A percentile compares a stretch with the other conserved stretches of the same genome.
Evolutionary conservation across 2,797 vertebrate species (phyloP).

Genomic region (Tokudaia muenninki): DNA sequence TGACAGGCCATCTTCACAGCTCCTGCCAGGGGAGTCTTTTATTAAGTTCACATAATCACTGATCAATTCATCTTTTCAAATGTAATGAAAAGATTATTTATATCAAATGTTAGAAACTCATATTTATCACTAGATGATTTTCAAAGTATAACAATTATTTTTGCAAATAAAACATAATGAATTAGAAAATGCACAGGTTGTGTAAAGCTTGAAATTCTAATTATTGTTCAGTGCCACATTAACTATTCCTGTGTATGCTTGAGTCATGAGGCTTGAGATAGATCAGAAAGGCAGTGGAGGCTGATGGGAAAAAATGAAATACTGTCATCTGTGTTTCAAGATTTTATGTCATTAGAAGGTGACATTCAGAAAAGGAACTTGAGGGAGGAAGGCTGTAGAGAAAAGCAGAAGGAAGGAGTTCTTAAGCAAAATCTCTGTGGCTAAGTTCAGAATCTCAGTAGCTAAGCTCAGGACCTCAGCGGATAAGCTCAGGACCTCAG

Average conservation of each 20-base stretch:
- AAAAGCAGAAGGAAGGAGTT: not conserved
- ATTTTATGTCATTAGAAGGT: not conserved
- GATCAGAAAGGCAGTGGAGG: not conserved
- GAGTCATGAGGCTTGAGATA: constrained; percentile 40
- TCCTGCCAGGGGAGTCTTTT: not conserved
- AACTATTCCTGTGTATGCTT: constrained; percentile 6
- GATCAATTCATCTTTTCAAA: constrained; percentile 46
- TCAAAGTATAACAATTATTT: constrained; percentile 8
- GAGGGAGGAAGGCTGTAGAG: not conserved
- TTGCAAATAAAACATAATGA: constrained; percentile 41
- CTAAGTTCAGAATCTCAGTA: not conserved
- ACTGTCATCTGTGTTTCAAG: not conserved
- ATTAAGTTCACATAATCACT: not conserved
- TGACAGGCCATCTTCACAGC: not conserved
- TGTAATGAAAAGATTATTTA: constrained; percentile 1
- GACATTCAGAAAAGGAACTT: not conserved
- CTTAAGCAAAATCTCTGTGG: not conserved
- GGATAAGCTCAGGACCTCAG: too few relatives aligned
- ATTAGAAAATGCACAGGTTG: constrained; percentile 33
- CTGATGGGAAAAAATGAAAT: constrained; percentile 20
- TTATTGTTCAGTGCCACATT: not conserved
- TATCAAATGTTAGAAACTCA: constrained; percentile 4
- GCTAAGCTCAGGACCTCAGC: too few relatives aligned
- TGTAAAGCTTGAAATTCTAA: constrained; percentile 36
- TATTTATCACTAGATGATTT: constrained; percentile 31